phyloP scores from a whole-genome alignment of 2,113 vertebrate species.

The Taxidea taxus region DNA sequence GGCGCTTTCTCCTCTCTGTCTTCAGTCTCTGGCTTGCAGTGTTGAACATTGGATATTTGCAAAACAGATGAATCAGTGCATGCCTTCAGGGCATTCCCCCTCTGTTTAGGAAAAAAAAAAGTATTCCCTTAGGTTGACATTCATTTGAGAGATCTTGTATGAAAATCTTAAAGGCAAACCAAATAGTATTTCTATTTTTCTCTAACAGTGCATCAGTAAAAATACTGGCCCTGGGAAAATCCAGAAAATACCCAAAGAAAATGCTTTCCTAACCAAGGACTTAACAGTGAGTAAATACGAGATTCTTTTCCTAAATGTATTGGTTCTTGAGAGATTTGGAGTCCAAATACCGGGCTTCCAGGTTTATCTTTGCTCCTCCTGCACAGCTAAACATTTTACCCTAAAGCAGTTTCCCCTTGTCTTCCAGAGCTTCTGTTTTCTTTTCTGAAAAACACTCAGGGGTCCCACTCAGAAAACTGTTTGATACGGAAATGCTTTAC shows the following conservation, averaged over 20 bases:
- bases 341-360: neutral
- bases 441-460: neutral
- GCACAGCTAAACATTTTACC: rapidly evolving
- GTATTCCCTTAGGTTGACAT: neutral
- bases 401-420: neutral
- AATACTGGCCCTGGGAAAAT: conserved; percentile 88
- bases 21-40: rapidly evolving
- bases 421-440: neutral
- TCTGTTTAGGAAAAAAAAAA: neutral
- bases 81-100: rapidly evolving
- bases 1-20: neutral
- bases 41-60: rapidly evolving
- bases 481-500: neutral
- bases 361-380: neutral
- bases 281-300: conserved; percentile 85
- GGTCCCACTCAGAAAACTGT: neutral
- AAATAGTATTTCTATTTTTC: conserved; percentile 23
- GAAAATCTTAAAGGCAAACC: neutral
- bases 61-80: neutral
- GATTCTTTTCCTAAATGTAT: neutral
- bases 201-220: conserved; percentile 85
- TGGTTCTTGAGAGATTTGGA: neutral
- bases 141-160: neutral
- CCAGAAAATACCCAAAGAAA: conserved; percentile 84
- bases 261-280: conserved; percentile 86